These are phyloP conservation scores for Penaeus indicus DNA, from an alignment of 1,140 invertebrate genomes.

Conservation along the genomic window DNA sequence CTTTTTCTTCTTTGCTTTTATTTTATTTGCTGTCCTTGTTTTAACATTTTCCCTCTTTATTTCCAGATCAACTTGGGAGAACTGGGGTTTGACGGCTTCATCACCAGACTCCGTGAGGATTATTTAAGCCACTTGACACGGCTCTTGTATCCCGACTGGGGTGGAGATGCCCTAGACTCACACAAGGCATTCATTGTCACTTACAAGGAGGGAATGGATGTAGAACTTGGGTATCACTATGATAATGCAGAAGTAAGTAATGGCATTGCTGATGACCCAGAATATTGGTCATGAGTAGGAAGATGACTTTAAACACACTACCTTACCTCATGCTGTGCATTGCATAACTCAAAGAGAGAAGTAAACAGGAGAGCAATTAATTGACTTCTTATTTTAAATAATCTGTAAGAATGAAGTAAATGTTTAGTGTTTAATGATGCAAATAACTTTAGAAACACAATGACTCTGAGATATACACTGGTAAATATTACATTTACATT, in stretches of 20 bases:
- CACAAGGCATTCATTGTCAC: slow-evolving; percentile 72
- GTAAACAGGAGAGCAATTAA: too few relatives aligned
- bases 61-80: slow-evolving; percentile 71
- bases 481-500: too few relatives aligned
- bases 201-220: slow-evolving; percentile 70
- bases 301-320: too few relatives aligned
- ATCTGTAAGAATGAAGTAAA: too few relatives aligned
- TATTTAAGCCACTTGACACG: slow-evolving; percentile 70
- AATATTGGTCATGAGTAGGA: too few relatives aligned
- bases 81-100: slow-evolving; percentile 70
- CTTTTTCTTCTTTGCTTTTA: not conserved
- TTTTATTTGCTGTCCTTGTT: not conserved
- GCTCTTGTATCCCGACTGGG: slow-evolving; percentile 70
- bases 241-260: slow-evolving; percentile 72
- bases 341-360: too few relatives aligned
- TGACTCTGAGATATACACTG: too few relatives aligned
- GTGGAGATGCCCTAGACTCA: slow-evolving; percentile 70
- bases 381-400: too few relatives aligned
- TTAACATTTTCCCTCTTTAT: not conserved
- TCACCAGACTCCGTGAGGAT: slow-evolving; percentile 68
- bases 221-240: slow-evolving; percentile 71
- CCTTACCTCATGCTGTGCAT: too few relatives aligned
- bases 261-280: not conserved
- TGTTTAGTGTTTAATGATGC: too few relatives aligned
- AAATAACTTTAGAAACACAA: too few relatives aligned